A percentile compares a stretch with the other conserved stretches of the same genome.
Evolutionary conservation across 2,888 invertebrate genomes (phyloP).

Genomic region (Tachina lurida): DNA sequence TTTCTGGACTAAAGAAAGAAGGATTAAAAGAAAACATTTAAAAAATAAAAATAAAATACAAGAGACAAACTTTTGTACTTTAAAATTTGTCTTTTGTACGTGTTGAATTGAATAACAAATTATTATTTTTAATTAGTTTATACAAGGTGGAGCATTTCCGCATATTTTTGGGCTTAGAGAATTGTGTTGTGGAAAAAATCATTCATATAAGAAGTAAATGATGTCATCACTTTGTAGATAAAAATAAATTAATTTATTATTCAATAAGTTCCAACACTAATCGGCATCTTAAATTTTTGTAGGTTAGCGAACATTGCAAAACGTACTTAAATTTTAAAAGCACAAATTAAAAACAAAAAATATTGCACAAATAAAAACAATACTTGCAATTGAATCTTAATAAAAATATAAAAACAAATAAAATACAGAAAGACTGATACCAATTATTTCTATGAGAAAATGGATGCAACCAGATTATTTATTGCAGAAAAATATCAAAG

Average conservation of each 20-base stretch:
- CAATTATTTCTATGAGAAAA: conserved; percentile 53
- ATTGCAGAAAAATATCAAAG: conserved; percentile 76
- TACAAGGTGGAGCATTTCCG: conserved; percentile 13
- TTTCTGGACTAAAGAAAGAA: conserved; percentile 9
- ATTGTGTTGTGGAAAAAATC: conserved; percentile 45
- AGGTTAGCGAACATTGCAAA: conserved; percentile 46
- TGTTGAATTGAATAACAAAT: conserved; percentile 53
- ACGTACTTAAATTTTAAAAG: conserved; percentile 39
- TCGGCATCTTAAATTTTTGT: conserved; percentile 60
- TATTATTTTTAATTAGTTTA: conserved; percentile 22
- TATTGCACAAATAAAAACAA: conserved; percentile 11
- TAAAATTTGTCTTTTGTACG: too few species aligned
- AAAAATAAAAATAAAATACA: conserved; percentile 7
- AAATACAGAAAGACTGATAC: conserved; percentile 32
- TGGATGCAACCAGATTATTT: conserved; percentile 73
- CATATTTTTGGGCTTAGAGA: conserved; percentile 3
- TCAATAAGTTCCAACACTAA: conserved; percentile 45
- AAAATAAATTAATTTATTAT: conserved; percentile 49
- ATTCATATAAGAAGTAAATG: conserved; percentile 55
- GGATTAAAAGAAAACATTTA: neutral
- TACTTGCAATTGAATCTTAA: neutral
- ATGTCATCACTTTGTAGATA: conserved; percentile 60
- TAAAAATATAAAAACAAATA: neutral
- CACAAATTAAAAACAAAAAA: neutral
- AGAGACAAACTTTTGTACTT: conserved; percentile 16